A percentile compares a stretch with the other conserved stretches of the same genome.
Evolutionary conservation across 2,888 invertebrate genomes (phyloP).

Genomic region (Drosophila kanekoi): DNA sequence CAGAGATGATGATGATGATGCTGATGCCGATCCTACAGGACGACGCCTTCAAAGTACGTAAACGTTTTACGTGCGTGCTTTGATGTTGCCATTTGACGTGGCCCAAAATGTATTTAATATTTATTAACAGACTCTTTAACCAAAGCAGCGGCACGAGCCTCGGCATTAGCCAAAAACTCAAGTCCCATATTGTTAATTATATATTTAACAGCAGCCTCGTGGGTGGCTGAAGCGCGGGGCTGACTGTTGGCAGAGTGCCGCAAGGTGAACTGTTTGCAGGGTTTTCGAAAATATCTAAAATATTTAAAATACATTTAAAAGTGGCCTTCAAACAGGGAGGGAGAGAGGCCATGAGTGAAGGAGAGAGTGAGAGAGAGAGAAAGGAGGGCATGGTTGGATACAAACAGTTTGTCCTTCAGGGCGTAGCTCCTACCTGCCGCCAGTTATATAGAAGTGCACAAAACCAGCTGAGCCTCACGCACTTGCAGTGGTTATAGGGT

Average conservation of each 20-base stretch:
- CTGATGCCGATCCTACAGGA: conserved; percentile 43
- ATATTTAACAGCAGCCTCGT: conserved; percentile 11
- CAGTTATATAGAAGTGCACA: too few species aligned
- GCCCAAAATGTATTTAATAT: conserved; percentile 57
- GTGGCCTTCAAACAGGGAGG: background rate
- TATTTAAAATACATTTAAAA: background rate
- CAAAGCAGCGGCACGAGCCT: conserved; percentile 23
- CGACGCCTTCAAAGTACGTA: conserved; percentile 43
- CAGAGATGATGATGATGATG: conserved; percentile 5
- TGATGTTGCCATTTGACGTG: conserved; percentile 51
- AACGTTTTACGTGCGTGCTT: conserved; percentile 51
- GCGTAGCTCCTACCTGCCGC: too few species aligned
- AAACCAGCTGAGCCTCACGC: too few species aligned
- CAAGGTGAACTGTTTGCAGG: background rate
- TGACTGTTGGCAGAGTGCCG: background rate
- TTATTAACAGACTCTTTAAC: conserved; percentile 50
- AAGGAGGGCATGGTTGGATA: too few species aligned
- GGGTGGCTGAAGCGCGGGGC: background rate
- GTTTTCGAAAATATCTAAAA: conserved; percentile 1
- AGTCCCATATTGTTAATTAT: conserved; percentile 41
- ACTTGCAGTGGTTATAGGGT: too few species aligned
- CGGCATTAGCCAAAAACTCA: conserved; percentile 27
- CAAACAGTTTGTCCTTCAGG: too few species aligned
- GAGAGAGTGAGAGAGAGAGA: too few species aligned
- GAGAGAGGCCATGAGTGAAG: too few species aligned